Percentiles rank a stretch among this genome's conserved stretches.
Conservation (phyloP, 2,797 vertebrate genomes). For the Thaleichthys pacificus region DNA sequence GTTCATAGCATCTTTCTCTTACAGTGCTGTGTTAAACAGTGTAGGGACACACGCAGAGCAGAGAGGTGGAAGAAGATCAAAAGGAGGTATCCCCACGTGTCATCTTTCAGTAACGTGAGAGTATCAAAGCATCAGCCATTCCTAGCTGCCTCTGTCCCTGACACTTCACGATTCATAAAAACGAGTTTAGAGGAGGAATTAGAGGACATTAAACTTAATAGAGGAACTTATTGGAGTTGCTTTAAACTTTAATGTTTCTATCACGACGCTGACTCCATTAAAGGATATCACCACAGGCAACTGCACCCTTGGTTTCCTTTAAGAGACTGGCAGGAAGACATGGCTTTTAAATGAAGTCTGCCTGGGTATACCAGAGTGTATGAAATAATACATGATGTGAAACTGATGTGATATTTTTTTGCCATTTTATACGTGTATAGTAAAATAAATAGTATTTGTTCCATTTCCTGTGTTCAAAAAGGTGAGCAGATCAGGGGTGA, state of each 20-base stretch:
- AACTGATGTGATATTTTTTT: too few species aligned
- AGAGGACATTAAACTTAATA: slow-evolving; percentile 29
- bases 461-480: background rate
- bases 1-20: too few species aligned
- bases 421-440: too few species aligned
- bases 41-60: background rate
- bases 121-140: slow-evolving; percentile 26
- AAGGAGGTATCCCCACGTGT: background rate
- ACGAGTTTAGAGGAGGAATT: slow-evolving; percentile 18
- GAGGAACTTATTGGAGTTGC: slow-evolving; percentile 20
- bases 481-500: background rate
- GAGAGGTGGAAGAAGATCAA: background rate
- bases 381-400: too few species aligned
- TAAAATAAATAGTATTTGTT: background rate
- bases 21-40: too few species aligned
- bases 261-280: slow-evolving; percentile 1
- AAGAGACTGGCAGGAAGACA: background rate
- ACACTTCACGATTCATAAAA: slow-evolving; percentile 30
- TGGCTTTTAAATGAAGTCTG: too few species aligned
- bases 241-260: slow-evolving; percentile 30
- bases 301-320: background rate
- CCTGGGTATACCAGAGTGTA: too few species aligned
- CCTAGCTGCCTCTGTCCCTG: slow-evolving; percentile 13
- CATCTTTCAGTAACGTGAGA: background rate
- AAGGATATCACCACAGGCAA: background rate